These are phyloP conservation scores for Epinephelus coioides DNA, from an alignment of 2,797 vertebrate species.

Conservation along the genomic window DNA sequence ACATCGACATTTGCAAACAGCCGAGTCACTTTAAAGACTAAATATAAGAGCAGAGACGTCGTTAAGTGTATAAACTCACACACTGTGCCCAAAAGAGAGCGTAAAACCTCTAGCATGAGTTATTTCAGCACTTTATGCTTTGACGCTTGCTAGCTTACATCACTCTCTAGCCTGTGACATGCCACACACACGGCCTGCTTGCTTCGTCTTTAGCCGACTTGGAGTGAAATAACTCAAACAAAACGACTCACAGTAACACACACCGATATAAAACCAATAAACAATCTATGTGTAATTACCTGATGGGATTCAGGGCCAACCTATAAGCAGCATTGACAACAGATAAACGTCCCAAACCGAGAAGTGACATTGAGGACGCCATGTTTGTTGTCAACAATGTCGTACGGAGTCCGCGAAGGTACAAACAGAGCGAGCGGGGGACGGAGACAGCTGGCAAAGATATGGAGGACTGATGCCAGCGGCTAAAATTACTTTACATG, in stretches of 20 bases:
- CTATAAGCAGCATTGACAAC: slow-evolving; percentile 75
- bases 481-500: slow-evolving; percentile 39
- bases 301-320: slow-evolving; percentile 76
- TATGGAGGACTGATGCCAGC: slow-evolving; percentile 25
- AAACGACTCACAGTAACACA: background rate
- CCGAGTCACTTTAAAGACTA: background rate
- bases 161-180: slow-evolving; percentile 24
- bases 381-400: slow-evolving; percentile 80
- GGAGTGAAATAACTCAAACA: background rate
- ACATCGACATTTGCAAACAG: background rate
- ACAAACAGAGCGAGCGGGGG: slow-evolving; percentile 53
- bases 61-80: background rate
- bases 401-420: slow-evolving; percentile 69
- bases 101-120: fast-evolving
- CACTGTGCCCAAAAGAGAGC: fast-evolving
- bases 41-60: fast-evolving
- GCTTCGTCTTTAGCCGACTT: background rate
- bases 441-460: slow-evolving; percentile 39
- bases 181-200: slow-evolving; percentile 20
- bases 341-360: slow-evolving; percentile 81
- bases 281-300: slow-evolving; percentile 74
- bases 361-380: slow-evolving; percentile 89
- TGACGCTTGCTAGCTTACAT: slow-evolving; percentile 9
- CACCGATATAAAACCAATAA: background rate
- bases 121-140: background rate